A percentile compares a stretch with the other conserved stretches of the same genome.
Conservation (phyloP, 2,888 invertebrate genomes). For the Euzetes globulus region DNA sequence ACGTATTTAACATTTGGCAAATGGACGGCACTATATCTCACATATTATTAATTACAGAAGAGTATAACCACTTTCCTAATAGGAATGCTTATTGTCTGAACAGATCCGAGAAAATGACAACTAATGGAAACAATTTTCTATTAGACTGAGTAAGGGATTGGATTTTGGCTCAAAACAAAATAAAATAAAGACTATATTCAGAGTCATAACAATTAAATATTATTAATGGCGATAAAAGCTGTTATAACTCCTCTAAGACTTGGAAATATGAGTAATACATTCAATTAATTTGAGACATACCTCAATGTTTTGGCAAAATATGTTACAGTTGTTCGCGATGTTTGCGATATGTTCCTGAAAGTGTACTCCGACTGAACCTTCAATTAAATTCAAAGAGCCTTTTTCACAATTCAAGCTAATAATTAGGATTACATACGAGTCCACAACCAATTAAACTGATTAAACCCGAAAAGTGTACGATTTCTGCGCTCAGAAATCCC, state of each 20-base stretch:
- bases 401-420: not conserved
- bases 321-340: constrained; percentile 53
- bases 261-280: not conserved
- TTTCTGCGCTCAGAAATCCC: constrained; percentile 53
- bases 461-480: constrained; percentile 55
- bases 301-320: constrained; percentile 54
- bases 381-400: not conserved
- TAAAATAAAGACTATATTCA: too few species aligned
- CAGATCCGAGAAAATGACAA: not conserved
- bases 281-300: constrained; percentile 43
- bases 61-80: too few species aligned
- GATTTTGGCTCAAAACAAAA: too few species aligned
- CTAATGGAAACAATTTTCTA: not conserved
- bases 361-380: constrained; percentile 53
- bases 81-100: not conserved
- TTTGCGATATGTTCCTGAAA: constrained; percentile 53
- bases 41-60: not conserved
- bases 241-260: not conserved
- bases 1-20: not conserved
- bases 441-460: constrained; percentile 48
- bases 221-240: not conserved
- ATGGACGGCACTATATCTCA: not conserved
- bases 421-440: constrained; percentile 34
- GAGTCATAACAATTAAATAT: too few species aligned
- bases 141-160: not conserved